A percentile compares a stretch with the other conserved stretches of the same genome.
Evolutionary conservation across 2,113 vertebrate species (phyloP).

Genomic region (Engraulis encrasicolus): DNA sequence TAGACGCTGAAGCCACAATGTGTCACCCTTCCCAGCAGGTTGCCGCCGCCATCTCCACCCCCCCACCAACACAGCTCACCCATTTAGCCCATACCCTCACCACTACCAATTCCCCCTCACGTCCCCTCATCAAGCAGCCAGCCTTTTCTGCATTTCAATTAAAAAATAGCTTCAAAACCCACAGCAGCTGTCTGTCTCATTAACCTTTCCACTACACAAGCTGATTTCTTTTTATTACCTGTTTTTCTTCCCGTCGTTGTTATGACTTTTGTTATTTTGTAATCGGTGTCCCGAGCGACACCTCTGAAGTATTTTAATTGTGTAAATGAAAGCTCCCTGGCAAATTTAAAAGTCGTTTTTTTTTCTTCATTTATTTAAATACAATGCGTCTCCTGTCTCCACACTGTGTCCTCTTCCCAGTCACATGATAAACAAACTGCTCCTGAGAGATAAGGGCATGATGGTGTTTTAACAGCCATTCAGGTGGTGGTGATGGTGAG

Average conservation of each 20-base stretch:
- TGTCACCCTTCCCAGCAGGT: not conserved
- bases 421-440: slow-evolving; percentile 36
- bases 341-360: not conserved
- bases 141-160: too few relatives aligned
- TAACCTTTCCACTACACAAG: not conserved
- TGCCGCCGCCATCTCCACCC: not conserved
- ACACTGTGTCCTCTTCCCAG: not conserved
- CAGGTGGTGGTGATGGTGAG: too few relatives aligned
- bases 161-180: too few relatives aligned
- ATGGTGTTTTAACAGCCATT: too few relatives aligned
- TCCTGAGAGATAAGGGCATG: not conserved
- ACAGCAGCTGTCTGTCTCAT: not conserved
- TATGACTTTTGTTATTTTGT: not conserved
- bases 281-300: not conserved
- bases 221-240: not conserved
- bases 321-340: not conserved
- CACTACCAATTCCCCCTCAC: too few relatives aligned
- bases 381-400: not conserved
- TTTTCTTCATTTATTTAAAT: not conserved
- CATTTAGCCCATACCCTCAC: too few relatives aligned
- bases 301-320: not conserved
- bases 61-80: too few relatives aligned
- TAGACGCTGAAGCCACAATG: not conserved
- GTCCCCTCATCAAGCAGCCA: too few relatives aligned
- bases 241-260: not conserved